Conservation (phyloP, 2,888 invertebrate species). For the Campoplex capitator region DNA sequence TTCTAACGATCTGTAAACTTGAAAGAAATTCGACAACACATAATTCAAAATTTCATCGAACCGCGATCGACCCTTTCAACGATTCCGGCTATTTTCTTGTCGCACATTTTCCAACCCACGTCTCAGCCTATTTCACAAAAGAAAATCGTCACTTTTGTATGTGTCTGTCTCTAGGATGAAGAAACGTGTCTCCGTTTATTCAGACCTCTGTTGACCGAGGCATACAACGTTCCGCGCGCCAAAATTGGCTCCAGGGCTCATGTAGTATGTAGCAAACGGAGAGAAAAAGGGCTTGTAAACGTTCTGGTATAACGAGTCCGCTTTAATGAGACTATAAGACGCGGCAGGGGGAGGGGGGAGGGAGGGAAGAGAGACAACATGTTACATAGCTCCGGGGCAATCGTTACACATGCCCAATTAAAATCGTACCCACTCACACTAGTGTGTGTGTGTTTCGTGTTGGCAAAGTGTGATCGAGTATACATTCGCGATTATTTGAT, state of each 20-base stretch:
- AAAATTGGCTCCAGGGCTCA: slow-evolving; percentile 28
- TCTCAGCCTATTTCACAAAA: not conserved
- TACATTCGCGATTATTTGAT: not conserved
- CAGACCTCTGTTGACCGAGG: slow-evolving; percentile 16
- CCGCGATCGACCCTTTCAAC: no score
- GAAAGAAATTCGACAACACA: no score
- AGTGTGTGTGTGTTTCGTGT: not conserved
- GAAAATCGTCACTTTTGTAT: not conserved
- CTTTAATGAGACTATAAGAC: slow-evolving; percentile 6
- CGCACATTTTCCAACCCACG: not conserved
- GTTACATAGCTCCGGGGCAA: slow-evolving; percentile 39
- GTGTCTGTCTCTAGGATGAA: no score
- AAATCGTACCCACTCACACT: not conserved
- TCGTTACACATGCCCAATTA: slow-evolving; percentile 41
- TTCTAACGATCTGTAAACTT: no score
- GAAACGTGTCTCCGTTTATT: slow-evolving; percentile 22
- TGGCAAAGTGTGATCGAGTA: not conserved
- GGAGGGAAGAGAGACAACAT: slow-evolving; percentile 6
- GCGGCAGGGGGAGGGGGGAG: no score
- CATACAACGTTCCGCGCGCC: not conserved
- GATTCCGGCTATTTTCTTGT: no score
- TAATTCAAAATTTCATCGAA: no score
- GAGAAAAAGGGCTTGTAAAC: slow-evolving; percentile 7
- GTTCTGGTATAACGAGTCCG: slow-evolving; percentile 18
- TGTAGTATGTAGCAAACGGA: not conserved